Evolutionary conservation across 1,140 invertebrate species (phyloP), one percentile per base, ranked within the genome.

Genomic region (Trichomalopsis sarcophagae): DNA sequence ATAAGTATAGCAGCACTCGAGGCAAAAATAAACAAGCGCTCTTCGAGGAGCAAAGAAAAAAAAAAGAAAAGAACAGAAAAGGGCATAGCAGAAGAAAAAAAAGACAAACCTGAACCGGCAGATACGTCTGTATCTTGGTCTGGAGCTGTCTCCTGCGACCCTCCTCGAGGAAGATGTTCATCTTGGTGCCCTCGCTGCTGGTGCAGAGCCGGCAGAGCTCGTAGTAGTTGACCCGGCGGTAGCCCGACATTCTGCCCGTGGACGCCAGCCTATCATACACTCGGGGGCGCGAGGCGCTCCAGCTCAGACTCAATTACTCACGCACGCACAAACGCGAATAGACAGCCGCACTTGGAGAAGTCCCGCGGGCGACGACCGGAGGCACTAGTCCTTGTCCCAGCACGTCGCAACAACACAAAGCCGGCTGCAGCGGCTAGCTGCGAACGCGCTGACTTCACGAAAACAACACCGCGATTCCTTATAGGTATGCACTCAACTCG

Each of bases 121-220:
- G 91, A 90, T 95, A 96, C 78, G 94, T 94, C 87, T 95, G 93
- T 77, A 96, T 96, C 92, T 96, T 96, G 21, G 91, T 93, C 86
- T 94, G 94, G 9, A 96, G 90, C 87, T 96, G 95, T 87, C 95
- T 94, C 87, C 94, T 94, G 44, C 94, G 93, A 33, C 95, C 95
- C 87, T 96, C 95, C 36, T 95, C 94, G 14, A 95, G 94, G 87
- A 95, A 96, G 84, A 96, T 95, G 88, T 96, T 94, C 84, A 95
- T 94, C 91, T 95, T 96, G 84, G 90, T 93, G 78, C 95, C 95
- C 85, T 95, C 94, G 88, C 94, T 96, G 47, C 94, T 94, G 17
- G 95, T 96, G 90, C 95, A 96, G 68, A 96, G 92, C 87, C 95
- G 93, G 89, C 96, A 96, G 79, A 96, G 91, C 92, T 96, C 95